phyloP scores from a whole-genome alignment of 2,888 invertebrate species.

The Lamellibrachia columna region DNA sequence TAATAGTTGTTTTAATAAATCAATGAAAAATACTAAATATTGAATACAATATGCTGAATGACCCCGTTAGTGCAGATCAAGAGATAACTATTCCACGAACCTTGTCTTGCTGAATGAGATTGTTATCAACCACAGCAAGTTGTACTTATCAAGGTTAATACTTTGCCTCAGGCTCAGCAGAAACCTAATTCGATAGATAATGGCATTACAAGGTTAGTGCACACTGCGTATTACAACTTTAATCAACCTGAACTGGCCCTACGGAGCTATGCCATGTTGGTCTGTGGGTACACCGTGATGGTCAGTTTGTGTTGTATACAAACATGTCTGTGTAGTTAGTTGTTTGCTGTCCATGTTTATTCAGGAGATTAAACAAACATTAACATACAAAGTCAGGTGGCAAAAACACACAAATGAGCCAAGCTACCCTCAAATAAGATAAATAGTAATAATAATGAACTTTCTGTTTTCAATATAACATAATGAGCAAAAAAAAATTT shows the following conservation, averaged over 20 bases:
- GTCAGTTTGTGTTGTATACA: background rate
- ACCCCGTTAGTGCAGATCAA: background rate
- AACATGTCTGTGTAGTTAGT: background rate
- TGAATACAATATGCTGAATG: background rate
- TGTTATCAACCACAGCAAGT: background rate
- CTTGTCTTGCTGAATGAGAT: background rate
- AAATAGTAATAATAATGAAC: background rate
- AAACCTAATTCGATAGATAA: too few relatives aligned
- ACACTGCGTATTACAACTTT: too few relatives aligned
- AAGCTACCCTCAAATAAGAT: background rate
- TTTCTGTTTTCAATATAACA: background rate
- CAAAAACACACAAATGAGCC: background rate
- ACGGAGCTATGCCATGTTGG: too few relatives aligned
- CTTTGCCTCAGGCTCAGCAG: background rate
- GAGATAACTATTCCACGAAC: background rate
- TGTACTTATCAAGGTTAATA: background rate
- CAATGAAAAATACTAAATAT: too few relatives aligned
- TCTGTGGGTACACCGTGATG: background rate
- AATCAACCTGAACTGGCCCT: too few relatives aligned
- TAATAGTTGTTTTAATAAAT: too few relatives aligned
- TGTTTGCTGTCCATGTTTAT: background rate
- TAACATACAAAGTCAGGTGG: background rate
- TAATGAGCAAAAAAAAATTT: background rate
- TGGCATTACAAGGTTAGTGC: too few relatives aligned
- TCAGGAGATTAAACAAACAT: background rate